Conservation (phyloP, 2,797 vertebrate genomes). For the Sebastes reedi region DNA sequence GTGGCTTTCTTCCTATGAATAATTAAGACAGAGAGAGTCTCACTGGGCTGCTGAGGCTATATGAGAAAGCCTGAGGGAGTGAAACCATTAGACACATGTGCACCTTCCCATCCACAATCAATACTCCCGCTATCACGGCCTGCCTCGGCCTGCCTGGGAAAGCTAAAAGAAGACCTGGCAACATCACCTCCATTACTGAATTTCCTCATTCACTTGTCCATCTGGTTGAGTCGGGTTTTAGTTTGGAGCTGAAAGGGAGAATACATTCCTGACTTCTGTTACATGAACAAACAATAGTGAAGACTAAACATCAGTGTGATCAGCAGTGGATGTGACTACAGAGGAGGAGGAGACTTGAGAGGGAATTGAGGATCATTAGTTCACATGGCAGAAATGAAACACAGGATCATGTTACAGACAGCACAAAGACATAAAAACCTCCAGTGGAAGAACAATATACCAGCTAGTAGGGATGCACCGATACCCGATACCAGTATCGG, state of each 20-base stretch:
- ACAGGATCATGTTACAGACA: neutral
- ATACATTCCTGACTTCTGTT: neutral
- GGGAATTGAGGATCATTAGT: neutral
- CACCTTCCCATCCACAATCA: slow-evolving; percentile 21
- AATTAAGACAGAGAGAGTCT: slow-evolving; percentile 72
- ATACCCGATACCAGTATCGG: no score
- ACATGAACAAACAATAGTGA: neutral
- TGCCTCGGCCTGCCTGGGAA: neutral
- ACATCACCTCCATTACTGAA: neutral
- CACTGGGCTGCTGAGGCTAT: slow-evolving; percentile 58
- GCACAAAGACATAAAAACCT: neutral
- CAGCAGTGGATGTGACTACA: neutral
- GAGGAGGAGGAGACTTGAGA: neutral
- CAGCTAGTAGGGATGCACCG: neutral
- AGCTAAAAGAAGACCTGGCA: neutral
- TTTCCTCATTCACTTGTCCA: neutral
- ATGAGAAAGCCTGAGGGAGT: slow-evolving; percentile 77
- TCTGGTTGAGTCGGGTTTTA: neutral
- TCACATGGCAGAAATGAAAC: neutral
- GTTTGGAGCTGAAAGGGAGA: neutral
- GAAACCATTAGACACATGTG: slow-evolving; percentile 72
- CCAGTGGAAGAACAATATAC: neutral
- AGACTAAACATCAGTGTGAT: neutral
- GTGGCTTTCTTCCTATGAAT: slow-evolving; percentile 83
- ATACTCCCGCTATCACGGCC: neutral